Base-by-base conservation (phyloP, 2,113 vertebrate species). In the Corythoichthys haematopterus region DNA sequence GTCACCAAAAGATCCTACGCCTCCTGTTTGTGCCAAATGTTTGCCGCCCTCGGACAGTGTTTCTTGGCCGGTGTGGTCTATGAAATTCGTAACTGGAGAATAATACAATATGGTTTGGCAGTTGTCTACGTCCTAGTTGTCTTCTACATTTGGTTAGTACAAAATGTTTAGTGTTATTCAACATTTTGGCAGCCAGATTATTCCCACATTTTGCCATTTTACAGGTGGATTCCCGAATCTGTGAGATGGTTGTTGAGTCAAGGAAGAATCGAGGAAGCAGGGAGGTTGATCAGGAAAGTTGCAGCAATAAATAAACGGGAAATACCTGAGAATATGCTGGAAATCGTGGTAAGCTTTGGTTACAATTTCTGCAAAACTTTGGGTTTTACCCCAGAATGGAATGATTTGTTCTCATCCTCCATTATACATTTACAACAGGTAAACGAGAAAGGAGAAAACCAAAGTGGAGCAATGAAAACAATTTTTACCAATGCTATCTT, bases 21-120 rank as follows among this genome's bases (percentile, higher is more conserved):
- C 2, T 68, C 84, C 28, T 81, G 82, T 51, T 0, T 86, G 63
- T 67, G 67, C 66, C 85, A 86, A 70, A 2, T 80, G 16, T 80
- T 80, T 61, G 4, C n/a, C 1, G 65, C 63, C 43, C 0, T 81
- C 2, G 85, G 84, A 33, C 79, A 82, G 45, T 72, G 64, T 51
- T 7, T 63, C 2, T 52, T 94, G 7, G 88, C 93, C 1, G 91
- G 91, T 0, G 67, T 93, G 2, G 80, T 90, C 43, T 95, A 92
- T 0, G 74, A 63, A 0, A 28, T 94, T 36, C 91, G 61, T 0
- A 89, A 91, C 81, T 94, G 93, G 94, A 92, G 92, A 76, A 53
- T 69, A 9, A 70, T 92, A 4, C 80, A 96, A 35, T 84, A 91
- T 0, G 68, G 85, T 6, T 78, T 87, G 16, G 84, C 87, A 0